phyloP scores from a whole-genome alignment of 1,140 invertebrate genomes.

The Nasonia vitripennis region DNA sequence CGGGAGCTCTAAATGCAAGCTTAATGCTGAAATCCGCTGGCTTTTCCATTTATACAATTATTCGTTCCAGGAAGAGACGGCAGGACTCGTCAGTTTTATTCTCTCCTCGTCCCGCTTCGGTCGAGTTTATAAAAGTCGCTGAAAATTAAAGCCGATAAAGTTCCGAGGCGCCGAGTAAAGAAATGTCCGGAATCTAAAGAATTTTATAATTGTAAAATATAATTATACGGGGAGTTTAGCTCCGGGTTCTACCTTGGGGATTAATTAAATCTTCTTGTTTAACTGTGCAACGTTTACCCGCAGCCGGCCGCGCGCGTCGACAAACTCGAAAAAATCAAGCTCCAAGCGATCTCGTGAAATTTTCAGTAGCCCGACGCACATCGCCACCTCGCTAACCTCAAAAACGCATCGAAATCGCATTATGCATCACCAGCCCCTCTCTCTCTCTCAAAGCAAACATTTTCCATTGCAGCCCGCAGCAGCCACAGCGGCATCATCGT shows the following conservation, averaged over 20 bases:
- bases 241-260: neutral
- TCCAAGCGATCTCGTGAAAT: too few relatives aligned
- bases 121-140: neutral
- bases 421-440: neutral
- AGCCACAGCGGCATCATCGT: neutral
- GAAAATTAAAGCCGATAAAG: neutral
- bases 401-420: neutral
- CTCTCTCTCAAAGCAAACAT: neutral
- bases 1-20: neutral
- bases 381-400: neutral
- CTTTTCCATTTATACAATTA: neutral
- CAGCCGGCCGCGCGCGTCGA: too few relatives aligned
- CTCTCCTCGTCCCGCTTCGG: neutral
- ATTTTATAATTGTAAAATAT: constrained; percentile 2
- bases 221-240: neutral
- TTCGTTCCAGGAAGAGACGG: neutral
- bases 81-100: neutral
- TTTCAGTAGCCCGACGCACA: too few relatives aligned
- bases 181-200: neutral
- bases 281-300: neutral
- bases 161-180: neutral
- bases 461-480: neutral
- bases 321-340: too few relatives aligned
- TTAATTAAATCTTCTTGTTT: neutral
- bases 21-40: neutral